Percentiles rank a stretch among this genome's conserved stretches.
Conservation (phyloP, 2,113 vertebrate genomes). For the Aepyceros melampus region DNA sequence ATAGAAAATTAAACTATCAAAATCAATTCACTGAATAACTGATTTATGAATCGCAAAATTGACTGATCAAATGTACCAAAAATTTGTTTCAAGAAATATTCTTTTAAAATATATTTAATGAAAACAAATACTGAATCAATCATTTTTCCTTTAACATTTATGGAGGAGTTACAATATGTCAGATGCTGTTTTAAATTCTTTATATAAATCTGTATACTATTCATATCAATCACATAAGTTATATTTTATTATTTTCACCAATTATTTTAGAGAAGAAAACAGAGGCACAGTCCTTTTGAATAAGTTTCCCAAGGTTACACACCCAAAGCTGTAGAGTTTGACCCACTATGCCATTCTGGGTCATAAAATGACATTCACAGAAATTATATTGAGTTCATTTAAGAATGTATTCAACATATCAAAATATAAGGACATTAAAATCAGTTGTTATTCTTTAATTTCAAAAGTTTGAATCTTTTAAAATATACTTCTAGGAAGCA, state of each 20-base stretch:
- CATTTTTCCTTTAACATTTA: neutral
- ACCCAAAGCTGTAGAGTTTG: neutral
- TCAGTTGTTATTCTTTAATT: neutral
- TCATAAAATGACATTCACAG: neutral
- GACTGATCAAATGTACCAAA: neutral
- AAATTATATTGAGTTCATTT: neutral
- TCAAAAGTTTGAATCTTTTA: neutral
- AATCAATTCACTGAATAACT: neutral
- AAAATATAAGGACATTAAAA: neutral
- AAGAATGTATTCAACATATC: neutral
- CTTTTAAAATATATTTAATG: neutral
- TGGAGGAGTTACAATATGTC: neutral
- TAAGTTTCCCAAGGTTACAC: neutral
- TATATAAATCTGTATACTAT: neutral
- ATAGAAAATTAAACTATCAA: neutral
- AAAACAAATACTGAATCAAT: neutral
- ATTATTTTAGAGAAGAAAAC: neutral
- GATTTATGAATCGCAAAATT: neutral
- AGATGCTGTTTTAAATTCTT: neutral
- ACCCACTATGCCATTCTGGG: neutral
- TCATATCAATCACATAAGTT: neutral
- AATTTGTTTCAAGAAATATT: neutral
- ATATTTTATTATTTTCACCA: neutral
- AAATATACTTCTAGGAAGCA: neutral
- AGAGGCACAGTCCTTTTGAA: neutral